Evolutionary conservation across 2,888 invertebrate species (phyloP).

Genomic region (Nemotelus nigrinus): DNA sequence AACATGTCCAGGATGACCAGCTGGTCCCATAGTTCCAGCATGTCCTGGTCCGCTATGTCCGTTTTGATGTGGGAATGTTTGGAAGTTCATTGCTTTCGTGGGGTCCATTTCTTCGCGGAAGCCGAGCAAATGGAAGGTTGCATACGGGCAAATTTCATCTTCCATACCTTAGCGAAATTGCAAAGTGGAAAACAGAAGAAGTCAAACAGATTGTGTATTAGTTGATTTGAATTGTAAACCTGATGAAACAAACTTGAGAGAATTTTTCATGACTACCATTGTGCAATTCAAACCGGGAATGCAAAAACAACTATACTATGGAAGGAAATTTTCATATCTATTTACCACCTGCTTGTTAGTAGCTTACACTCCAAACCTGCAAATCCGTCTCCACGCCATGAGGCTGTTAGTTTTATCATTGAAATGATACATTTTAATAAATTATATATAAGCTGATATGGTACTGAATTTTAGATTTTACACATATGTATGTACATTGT

Average conservation of each 20-base stretch:
- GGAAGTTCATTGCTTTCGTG: constrained; percentile 87
- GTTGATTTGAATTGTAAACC: not conserved
- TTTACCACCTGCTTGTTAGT: constrained; percentile 23
- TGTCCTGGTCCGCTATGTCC: constrained; percentile 71
- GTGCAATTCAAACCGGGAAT: not conserved
- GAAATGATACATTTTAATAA: no score
- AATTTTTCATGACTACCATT: not conserved
- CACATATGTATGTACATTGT: no score
- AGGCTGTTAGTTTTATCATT: no score
- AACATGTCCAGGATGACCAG: constrained; percentile 79
- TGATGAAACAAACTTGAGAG: no score
- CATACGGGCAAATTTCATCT: constrained; percentile 96
- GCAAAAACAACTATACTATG: not conserved
- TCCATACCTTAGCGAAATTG: constrained; percentile 78
- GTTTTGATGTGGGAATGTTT: constrained; percentile 84
- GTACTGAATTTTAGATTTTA: no score
- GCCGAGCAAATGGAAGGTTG: constrained; percentile 93
- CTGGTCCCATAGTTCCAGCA: constrained; percentile 85
- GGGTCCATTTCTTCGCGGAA: constrained; percentile 97
- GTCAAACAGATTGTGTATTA: constrained; percentile 5
- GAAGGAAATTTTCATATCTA: not conserved
- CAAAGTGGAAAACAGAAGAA: not conserved
- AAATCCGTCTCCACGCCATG: not conserved
- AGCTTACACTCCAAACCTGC: not conserved
- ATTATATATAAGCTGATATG: no score